Percentiles rank a stretch among this genome's conserved stretches.
Conservation (phyloP, 2,113 vertebrate species). For the Oreocharis arfaki region DNA sequence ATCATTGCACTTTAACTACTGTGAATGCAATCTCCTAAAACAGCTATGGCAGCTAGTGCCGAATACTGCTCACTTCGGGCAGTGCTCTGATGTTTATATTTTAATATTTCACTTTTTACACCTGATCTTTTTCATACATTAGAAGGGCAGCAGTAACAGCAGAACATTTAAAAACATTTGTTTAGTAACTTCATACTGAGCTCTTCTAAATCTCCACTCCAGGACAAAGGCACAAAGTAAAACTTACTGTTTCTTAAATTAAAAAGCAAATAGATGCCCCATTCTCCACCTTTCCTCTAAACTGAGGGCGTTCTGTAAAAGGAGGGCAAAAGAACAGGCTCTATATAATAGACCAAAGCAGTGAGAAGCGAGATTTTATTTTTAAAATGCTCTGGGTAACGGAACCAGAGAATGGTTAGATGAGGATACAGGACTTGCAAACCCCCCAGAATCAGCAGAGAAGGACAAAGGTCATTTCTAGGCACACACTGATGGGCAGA, state of each 20-base stretch:
- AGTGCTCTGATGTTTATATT: not conserved
- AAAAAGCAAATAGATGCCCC: not conserved
- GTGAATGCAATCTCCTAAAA: not conserved
- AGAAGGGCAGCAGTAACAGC: not conserved
- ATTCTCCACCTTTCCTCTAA: not conserved
- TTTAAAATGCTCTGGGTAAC: not conserved
- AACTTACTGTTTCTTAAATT: not conserved
- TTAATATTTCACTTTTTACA: not conserved
- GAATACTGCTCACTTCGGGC: not conserved
- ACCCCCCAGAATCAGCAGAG: not conserved
- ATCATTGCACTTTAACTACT: not conserved
- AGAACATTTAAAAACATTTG: not conserved
- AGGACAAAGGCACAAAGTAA: not conserved
- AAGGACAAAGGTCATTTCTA: rapidly evolving
- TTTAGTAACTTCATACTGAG: not conserved
- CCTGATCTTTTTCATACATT: not conserved
- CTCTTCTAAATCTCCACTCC: not conserved
- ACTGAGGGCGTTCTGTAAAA: not conserved
- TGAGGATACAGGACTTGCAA: not conserved
- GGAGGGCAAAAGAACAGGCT: not conserved
- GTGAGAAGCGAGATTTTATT: not conserved
- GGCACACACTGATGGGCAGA: not conserved
- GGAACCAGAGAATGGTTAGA: not conserved
- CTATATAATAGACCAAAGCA: not conserved
- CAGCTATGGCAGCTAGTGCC: not conserved